A percentile compares a stretch with the other conserved stretches of the same genome.
phyloP scores from a whole-genome alignment of 2,113 vertebrate species.

The Phalacrocorax brasilianus region DNA sequence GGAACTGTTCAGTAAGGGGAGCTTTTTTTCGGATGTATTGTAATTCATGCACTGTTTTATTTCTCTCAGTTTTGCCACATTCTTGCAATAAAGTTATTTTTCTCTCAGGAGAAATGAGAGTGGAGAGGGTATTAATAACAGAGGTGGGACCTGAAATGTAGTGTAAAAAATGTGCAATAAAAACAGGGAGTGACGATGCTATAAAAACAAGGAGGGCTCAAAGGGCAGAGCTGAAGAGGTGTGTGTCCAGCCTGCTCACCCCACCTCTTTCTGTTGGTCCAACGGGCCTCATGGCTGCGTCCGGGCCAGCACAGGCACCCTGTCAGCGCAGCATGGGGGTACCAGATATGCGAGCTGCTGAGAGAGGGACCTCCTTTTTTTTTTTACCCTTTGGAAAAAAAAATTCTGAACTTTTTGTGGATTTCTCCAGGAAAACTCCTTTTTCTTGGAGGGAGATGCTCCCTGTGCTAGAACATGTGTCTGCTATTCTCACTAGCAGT shows the following conservation, averaged over 20 bases:
- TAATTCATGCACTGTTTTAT: neutral
- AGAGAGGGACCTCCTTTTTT: neutral
- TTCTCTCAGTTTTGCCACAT: neutral
- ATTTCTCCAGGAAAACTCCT: constrained; percentile 42
- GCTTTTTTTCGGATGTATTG: neutral
- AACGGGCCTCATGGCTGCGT: fast-evolving
- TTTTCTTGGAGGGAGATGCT: constrained; percentile 44
- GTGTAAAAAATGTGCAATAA: neutral
- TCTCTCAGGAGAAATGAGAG: neutral
- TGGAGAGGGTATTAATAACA: neutral
- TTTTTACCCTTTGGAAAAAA: neutral
- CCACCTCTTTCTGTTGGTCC: neutral
- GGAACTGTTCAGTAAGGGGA: neutral
- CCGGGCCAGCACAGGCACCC: neutral
- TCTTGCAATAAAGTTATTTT: neutral
- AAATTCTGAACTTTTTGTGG: neutral
- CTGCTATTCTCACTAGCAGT: constrained; percentile 42
- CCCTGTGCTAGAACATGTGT: neutral
- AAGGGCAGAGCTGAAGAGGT: neutral
- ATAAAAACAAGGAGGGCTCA: neutral
- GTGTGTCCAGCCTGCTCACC: neutral
- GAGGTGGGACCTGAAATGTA: neutral
- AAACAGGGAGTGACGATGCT: neutral
- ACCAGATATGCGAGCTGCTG: neutral
- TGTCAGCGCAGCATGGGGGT: neutral